Evolutionary conservation across 2,113 vertebrate genomes (phyloP).

Genomic region (Tragelaphus buxtoni): DNA sequence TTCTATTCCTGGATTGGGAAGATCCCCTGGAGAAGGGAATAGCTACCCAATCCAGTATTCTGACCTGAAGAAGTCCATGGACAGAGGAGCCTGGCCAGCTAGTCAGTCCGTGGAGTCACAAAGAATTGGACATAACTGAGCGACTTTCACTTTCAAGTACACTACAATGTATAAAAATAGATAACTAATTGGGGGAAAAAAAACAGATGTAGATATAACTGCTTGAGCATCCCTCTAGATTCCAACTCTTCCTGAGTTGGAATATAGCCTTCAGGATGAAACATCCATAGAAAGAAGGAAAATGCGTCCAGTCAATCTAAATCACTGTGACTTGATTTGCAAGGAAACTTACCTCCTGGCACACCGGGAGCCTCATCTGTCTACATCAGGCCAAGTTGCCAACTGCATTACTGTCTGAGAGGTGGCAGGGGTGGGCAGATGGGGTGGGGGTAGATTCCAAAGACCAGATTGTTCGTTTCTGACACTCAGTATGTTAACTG

Average conservation of each 20-base stretch:
- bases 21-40: background rate
- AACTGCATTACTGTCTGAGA: fast-evolving
- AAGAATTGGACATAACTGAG: background rate
- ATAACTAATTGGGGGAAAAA: background rate
- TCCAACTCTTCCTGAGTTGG: background rate
- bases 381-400: background rate
- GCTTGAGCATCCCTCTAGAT: background rate
- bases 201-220: background rate
- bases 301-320: background rate
- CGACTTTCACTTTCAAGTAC: background rate
- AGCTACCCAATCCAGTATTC: background rate
- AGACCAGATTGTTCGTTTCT: background rate
- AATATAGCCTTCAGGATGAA: background rate
- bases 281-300: background rate
- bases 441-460: background rate
- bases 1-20: background rate
- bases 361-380: background rate
- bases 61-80: background rate
- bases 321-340: background rate
- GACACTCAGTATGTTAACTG: background rate
- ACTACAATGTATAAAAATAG: background rate
- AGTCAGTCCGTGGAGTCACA: background rate
- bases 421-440: background rate
- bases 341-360: background rate
- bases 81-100: background rate